Conservation (phyloP, 1,140 invertebrate genomes). For the Drosophila elegans region DNA sequence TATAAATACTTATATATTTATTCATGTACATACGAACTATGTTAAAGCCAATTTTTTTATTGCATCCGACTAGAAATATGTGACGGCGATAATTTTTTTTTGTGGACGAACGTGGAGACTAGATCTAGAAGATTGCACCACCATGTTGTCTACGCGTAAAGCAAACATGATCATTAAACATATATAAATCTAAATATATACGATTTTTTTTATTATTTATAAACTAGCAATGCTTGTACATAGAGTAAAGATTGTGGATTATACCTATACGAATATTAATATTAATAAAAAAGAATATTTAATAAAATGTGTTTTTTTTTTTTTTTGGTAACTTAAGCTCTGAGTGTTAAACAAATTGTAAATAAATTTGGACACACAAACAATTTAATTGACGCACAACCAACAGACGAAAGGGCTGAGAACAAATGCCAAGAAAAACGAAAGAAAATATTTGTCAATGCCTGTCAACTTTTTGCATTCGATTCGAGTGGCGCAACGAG, state of each 20-base stretch:
- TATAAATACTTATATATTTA: constrained; percentile 60
- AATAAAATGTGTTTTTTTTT: constrained; percentile 51
- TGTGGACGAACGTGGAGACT: constrained; percentile 38
- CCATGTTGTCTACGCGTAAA: constrained; percentile 29
- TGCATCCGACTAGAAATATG: constrained; percentile 42
- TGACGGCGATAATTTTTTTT: constrained; percentile 47
- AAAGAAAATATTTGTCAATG: constrained; percentile 30
- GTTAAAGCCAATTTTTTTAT: constrained; percentile 55
- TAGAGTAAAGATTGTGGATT: constrained; percentile 67
- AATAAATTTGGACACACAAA: constrained; percentile 63
- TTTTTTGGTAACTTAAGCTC: constrained; percentile 65
- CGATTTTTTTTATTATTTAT: constrained; percentile 64
- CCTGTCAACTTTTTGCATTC: constrained; percentile 33
- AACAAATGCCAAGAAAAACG: not conserved
- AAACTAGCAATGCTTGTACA: constrained; percentile 74
- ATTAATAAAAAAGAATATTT: constrained; percentile 48
- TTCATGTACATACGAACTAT: constrained; percentile 62
- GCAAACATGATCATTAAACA: constrained; percentile 43
- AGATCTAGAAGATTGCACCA: constrained; percentile 53
- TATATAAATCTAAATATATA: constrained; percentile 36
- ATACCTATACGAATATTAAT: constrained; percentile 48
- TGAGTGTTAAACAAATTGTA: constrained; percentile 75
- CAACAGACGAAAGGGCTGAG: not conserved
- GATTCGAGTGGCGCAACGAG: constrained; percentile 12
- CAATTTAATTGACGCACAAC: constrained; percentile 68